Conservation (phyloP, 2,888 invertebrate genomes). For the Melanostoma scalare region DNA sequence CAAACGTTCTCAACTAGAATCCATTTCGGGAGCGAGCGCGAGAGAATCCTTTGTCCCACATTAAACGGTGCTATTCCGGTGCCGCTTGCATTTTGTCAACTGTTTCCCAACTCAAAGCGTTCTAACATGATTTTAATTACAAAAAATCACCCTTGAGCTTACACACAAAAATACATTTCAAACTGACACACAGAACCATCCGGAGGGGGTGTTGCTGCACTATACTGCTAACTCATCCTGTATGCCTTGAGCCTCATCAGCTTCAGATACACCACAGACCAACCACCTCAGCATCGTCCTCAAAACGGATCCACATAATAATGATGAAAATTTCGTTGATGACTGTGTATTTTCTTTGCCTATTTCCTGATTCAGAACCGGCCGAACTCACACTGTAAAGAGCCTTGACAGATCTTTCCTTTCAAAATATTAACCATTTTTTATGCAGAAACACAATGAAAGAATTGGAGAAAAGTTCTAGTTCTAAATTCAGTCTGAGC, state of each 20-base stretch:
- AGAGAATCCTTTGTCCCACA: slow-evolving; percentile 68
- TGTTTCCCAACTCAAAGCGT: slow-evolving; percentile 67
- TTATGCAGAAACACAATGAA: too few relatives aligned
- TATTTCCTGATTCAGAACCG: slow-evolving; percentile 32
- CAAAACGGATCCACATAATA: slow-evolving; percentile 70
- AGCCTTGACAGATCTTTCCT: too few relatives aligned
- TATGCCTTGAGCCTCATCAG: slow-evolving; percentile 55
- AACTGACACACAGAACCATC: slow-evolving; percentile 64
- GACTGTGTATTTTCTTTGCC: slow-evolving; percentile 69
- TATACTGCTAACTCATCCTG: slow-evolving; percentile 43
- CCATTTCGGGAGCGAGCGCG: slow-evolving; percentile 51
- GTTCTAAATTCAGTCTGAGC: too few relatives aligned
- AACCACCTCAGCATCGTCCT: slow-evolving; percentile 62
- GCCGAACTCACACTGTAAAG: background rate
- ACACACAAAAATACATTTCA: slow-evolving; percentile 69
- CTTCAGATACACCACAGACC: slow-evolving; percentile 28
- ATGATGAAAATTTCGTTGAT: slow-evolving; percentile 69
- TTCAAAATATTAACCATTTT: too few relatives aligned
- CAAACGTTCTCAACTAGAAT: slow-evolving; percentile 65
- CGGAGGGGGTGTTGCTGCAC: slow-evolving; percentile 11
- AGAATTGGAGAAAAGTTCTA: too few relatives aligned
- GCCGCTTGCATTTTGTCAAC: slow-evolving; percentile 72
- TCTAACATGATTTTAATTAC: slow-evolving; percentile 73
- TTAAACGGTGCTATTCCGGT: slow-evolving; percentile 70
- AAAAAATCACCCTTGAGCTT: slow-evolving; percentile 73